A percentile compares a stretch with the other conserved stretches of the same genome.
phyloP scores from a whole-genome alignment of 2,888 invertebrate genomes.

The Plemyria rubiginata region DNA sequence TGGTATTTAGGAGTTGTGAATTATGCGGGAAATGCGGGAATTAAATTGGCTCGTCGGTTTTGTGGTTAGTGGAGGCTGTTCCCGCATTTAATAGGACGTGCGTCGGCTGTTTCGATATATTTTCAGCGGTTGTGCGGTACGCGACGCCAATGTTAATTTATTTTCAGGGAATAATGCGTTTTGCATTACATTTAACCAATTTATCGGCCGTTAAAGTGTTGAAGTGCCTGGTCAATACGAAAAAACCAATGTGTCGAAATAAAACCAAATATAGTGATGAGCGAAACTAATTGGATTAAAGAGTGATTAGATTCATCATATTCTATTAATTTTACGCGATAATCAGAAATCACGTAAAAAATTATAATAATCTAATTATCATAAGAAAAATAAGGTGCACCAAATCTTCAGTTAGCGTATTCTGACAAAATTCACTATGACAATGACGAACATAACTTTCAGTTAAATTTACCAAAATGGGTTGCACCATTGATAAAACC shows the following conservation, averaged over 20 bases:
- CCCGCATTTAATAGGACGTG: slow-evolving; percentile 62
- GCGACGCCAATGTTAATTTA: slow-evolving; percentile 47
- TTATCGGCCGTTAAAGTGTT: slow-evolving; percentile 20
- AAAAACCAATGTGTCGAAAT: not conserved
- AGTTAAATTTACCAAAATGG: too few relatives aligned
- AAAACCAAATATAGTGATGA: not conserved
- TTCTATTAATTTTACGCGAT: not conserved
- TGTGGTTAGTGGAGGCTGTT: slow-evolving; percentile 67
- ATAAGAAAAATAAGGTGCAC: slow-evolving; percentile 8
- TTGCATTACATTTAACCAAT: slow-evolving; percentile 37
- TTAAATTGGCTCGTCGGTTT: slow-evolving; percentile 63
- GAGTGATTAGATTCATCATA: not conserved
- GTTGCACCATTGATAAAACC: too few relatives aligned
- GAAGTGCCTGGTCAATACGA: not conserved
- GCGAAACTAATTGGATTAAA: slow-evolving; percentile 14
- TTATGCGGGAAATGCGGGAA: slow-evolving; percentile 52
- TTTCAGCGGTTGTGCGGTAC: slow-evolving; percentile 59
- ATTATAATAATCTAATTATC: not conserved
- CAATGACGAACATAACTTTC: too few relatives aligned
- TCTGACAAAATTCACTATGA: too few relatives aligned
- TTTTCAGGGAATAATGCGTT: slow-evolving; percentile 45
- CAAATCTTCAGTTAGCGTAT: too few relatives aligned
- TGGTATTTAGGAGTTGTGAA: slow-evolving; percentile 58
- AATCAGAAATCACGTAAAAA: not conserved
- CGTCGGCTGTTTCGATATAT: slow-evolving; percentile 63